Conservation (phyloP, 2,113 vertebrate species). For the Conger conger region DNA sequence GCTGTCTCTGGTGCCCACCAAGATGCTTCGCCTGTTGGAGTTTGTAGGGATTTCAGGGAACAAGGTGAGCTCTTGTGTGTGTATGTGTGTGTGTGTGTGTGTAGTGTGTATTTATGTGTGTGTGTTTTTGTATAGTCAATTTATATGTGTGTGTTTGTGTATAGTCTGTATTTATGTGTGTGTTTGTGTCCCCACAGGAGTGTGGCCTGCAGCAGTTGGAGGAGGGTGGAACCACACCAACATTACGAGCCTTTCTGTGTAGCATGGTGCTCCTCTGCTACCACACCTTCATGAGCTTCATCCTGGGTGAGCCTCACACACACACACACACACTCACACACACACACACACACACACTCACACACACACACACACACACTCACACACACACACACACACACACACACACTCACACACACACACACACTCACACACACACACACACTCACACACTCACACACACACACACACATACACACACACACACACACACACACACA, state of each 20-base stretch:
- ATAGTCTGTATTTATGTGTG: background rate
- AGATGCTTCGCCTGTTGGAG: constrained; percentile 88
- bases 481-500: no score
- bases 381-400: background rate
- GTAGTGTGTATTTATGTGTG: background rate
- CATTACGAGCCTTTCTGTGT: constrained; percentile 78
- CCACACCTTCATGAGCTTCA: constrained; percentile 83
- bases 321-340: background rate
- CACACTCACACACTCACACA: no score
- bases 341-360: background rate
- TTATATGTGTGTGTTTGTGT: background rate
- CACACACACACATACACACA: no score
- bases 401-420: background rate
- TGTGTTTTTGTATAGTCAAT: background rate
- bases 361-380: background rate
- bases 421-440: no score
- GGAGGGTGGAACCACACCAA: constrained; percentile 71
- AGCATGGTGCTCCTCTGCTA: constrained; percentile 81
- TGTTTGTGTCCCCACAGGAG: constrained; percentile 59
- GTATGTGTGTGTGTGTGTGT: background rate
- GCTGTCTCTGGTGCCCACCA: constrained; percentile 89
- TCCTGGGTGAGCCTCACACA: constrained; percentile 63
- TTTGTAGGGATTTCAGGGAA: constrained; percentile 97
- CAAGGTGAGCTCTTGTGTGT: constrained; percentile 74
- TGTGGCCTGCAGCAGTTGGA: constrained; percentile 76